These are phyloP conservation scores for Cottoperca gobio DNA, from an alignment of 2,797 vertebrate genomes.

Conservation along the genomic window DNA sequence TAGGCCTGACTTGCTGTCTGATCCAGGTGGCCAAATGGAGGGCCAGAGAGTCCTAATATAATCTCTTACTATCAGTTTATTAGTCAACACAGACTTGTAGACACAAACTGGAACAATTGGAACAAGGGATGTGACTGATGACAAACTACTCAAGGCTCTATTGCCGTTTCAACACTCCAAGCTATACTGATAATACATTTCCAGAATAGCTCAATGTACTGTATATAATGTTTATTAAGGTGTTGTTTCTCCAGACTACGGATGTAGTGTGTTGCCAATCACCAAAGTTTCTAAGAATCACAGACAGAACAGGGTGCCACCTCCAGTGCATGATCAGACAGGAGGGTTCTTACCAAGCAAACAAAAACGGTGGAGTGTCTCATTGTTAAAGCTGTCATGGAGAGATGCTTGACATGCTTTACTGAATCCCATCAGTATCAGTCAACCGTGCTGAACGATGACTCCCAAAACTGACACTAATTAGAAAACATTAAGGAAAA, in stretches of 20 bases:
- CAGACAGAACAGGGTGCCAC: slow-evolving; percentile 1
- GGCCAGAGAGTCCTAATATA: not conserved
- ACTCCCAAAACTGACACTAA: slow-evolving; percentile 11
- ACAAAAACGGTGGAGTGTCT: slow-evolving; percentile 47
- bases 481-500: slow-evolving; percentile 4
- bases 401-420: slow-evolving; percentile 13
- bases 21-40: not conserved
- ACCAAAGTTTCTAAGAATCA: not conserved
- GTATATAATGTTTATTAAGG: no score
- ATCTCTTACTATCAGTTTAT: not conserved
- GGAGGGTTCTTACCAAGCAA: slow-evolving; percentile 17
- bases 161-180: not conserved
- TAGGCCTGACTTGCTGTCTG: not conserved
- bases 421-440: slow-evolving; percentile 24
- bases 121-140: not conserved
- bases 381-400: slow-evolving; percentile 41
- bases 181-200: not conserved
- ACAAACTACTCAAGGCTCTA: not conserved
- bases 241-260: not conserved
- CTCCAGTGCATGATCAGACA: not conserved
- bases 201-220: not conserved
- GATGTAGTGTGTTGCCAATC: not conserved
- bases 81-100: not conserved
- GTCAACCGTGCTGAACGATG: slow-evolving; percentile 11
- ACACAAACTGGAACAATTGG: not conserved